Evolutionary conservation across 2,888 invertebrate species (phyloP).

Genomic region (Athetis lepigone): DNA sequence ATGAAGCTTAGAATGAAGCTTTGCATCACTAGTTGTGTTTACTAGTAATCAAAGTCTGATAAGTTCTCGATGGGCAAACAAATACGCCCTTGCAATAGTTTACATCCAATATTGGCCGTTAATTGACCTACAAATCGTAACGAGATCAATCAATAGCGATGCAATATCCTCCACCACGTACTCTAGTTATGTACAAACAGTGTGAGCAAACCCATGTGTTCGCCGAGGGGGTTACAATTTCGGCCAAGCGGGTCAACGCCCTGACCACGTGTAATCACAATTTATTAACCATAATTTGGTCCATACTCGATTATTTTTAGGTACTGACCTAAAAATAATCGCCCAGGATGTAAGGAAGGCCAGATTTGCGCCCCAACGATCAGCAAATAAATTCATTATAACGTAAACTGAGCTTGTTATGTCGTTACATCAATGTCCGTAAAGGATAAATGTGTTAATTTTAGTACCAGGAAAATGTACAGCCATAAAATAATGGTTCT

Average conservation of each 20-base stretch:
- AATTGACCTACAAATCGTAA: conserved; percentile 62
- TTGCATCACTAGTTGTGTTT: not conserved
- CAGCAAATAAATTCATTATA: conserved; percentile 25
- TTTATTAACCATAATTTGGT: conserved; percentile 75
- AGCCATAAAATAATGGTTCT: conserved; percentile 22
- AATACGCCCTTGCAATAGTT: conserved; percentile 59
- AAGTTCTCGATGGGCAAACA: conserved; percentile 39
- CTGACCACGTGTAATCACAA: conserved; percentile 74
- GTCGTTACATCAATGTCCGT: conserved; percentile 24
- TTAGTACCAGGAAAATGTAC: conserved; percentile 39
- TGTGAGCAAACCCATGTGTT: conserved; percentile 71
- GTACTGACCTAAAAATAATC: too few relatives aligned
- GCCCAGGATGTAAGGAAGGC: conserved; percentile 44
- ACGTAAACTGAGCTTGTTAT: conserved; percentile 22
- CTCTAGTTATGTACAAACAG: conserved; percentile 70
- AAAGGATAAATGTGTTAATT: conserved; percentile 36
- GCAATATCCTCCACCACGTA: conserved; percentile 20
- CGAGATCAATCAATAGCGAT: conserved; percentile 42
- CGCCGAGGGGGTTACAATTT: conserved; percentile 75
- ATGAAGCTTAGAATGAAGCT: too few relatives aligned
- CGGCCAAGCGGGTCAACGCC: conserved; percentile 74
- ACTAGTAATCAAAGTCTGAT: not conserved
- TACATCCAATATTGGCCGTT: conserved; percentile 53
- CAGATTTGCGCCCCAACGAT: conserved; percentile 43
- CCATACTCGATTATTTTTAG: conserved; percentile 58